Percentiles rank a stretch among this genome's conserved stretches.
These are phyloP conservation scores for Vannuccia rotundouncinata DNA, from an alignment of 2,888 invertebrate species.

Conservation along the genomic window DNA sequence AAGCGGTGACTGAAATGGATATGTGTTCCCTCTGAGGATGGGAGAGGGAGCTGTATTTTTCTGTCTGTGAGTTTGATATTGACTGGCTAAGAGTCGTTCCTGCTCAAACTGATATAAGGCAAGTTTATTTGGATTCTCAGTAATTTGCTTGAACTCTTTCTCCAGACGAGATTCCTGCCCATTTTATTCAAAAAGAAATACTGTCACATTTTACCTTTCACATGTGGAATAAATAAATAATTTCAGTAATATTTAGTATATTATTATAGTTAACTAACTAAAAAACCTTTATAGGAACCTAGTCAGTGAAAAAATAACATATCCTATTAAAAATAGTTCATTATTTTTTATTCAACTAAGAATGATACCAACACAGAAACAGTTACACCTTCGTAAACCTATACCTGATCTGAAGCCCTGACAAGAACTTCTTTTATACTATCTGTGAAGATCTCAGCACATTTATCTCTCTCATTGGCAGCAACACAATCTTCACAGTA, in stretches of 20 bases:
- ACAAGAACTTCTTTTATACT: neutral
- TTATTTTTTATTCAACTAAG: too few species aligned
- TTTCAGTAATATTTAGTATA: too few species aligned
- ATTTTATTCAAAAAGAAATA: too few species aligned
- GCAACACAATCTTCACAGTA: neutral
- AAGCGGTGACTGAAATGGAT: neutral
- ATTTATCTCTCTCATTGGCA: neutral
- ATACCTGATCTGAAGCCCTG: neutral
- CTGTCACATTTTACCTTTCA: too few species aligned
- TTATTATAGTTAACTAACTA: too few species aligned
- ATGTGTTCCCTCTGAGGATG: neutral
- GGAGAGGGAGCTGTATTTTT: neutral
- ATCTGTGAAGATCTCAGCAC: neutral
- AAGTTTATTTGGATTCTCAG: neutral
- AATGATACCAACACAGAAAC: too few species aligned
- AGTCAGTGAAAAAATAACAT: too few species aligned
- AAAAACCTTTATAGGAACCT: too few species aligned
- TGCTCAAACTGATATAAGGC: neutral
- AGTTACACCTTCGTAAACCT: too few species aligned
- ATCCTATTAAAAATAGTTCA: too few species aligned
- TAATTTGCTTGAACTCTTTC: neutral
- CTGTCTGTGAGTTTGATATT: neutral
- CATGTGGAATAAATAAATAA: too few species aligned
- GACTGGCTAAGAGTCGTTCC: neutral
- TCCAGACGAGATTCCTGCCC: too few species aligned